Percentiles rank a stretch among this genome's conserved stretches.
These are phyloP conservation scores for Lanistes nyassanus DNA, from an alignment of 1,140 invertebrate species.

Conservation along the genomic window DNA sequence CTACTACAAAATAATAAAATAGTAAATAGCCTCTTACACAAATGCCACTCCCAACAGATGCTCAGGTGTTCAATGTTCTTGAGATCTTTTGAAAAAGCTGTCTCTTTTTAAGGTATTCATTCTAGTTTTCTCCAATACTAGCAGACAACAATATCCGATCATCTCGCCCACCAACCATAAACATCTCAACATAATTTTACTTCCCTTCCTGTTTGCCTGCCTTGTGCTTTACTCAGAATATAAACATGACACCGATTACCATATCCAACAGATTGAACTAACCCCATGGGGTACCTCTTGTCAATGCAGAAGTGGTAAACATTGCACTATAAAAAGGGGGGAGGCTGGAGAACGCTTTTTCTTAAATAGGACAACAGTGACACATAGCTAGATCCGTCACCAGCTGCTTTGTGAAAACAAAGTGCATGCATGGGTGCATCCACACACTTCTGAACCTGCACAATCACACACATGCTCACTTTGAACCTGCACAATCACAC, in stretches of 20 bases:
- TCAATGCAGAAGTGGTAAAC: not conserved
- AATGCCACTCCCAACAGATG: too few species aligned
- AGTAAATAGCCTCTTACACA: too few species aligned
- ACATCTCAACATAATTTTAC: too few species aligned
- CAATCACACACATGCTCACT: constrained; percentile 3
- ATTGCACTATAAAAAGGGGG: not conserved
- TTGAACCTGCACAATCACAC: not conserved
- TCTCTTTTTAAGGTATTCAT: too few species aligned
- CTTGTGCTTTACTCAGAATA: too few species aligned
- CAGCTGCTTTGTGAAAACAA: not conserved
- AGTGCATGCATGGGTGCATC: constrained; percentile 1
- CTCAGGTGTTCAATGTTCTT: too few species aligned
- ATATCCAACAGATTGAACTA: not conserved
- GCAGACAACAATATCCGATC: too few species aligned
- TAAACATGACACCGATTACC: not conserved
- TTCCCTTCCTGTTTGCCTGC: too few species aligned
- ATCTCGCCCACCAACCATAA: too few species aligned
- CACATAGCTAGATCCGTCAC: not conserved
- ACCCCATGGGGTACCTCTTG: not conserved
- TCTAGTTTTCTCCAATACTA: too few species aligned
- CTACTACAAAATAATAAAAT: too few species aligned
- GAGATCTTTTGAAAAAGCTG: too few species aligned
- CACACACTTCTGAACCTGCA: not conserved
- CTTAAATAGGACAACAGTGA: not conserved
- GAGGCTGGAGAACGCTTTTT: not conserved